phyloP scores from a whole-genome alignment of 2,888 invertebrate genomes.

The Endotricha flammealis region DNA sequence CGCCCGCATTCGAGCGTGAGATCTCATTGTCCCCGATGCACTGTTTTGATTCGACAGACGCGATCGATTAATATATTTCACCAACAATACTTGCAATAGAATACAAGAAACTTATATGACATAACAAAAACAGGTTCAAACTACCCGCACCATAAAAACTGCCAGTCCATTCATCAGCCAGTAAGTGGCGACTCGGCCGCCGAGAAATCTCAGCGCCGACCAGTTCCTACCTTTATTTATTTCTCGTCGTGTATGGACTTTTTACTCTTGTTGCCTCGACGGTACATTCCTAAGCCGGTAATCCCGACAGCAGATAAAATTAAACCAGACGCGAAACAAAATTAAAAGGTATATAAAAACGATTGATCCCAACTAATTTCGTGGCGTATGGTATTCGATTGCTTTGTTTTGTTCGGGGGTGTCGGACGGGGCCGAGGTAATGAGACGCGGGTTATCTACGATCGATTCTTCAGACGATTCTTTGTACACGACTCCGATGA shows the following conservation, averaged over 20 bases:
- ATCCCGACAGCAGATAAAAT: constrained; percentile 76
- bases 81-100: constrained; percentile 23
- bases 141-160: constrained; percentile 50
- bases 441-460: constrained; percentile 34
- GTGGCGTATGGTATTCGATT: constrained; percentile 65
- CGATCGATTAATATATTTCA: constrained; percentile 62
- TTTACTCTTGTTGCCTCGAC: constrained; percentile 70
- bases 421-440: constrained; percentile 36
- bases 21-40: constrained; percentile 69
- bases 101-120: constrained; percentile 30
- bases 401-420: constrained; percentile 36
- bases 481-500: constrained; percentile 30
- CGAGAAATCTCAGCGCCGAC: constrained; percentile 66
- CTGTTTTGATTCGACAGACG: constrained; percentile 61
- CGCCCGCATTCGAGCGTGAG: constrained; percentile 74
- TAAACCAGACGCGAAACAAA: constrained; percentile 78
- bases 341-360: constrained; percentile 74
- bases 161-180: constrained; percentile 63
- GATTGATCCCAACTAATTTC: constrained; percentile 72
- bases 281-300: constrained; percentile 77
- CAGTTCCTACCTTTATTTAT: constrained; percentile 73
- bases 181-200: constrained; percentile 44
- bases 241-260: constrained; percentile 67
- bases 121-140: constrained; percentile 44
- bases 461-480: constrained; percentile 27